Conservation (phyloP, 2,113 vertebrate genomes). For the Actenoides lindsayi region DNA sequence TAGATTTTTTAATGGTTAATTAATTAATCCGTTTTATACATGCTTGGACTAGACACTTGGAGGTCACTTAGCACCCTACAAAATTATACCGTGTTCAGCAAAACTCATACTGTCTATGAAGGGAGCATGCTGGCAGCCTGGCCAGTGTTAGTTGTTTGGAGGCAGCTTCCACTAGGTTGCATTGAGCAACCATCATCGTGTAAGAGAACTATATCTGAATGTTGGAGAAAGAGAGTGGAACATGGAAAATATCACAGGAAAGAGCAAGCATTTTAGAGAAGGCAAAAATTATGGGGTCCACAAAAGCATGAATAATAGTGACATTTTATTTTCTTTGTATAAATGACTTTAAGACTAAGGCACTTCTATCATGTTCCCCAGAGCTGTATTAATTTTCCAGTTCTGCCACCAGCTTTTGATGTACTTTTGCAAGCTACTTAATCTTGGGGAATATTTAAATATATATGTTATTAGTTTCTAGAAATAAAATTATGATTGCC, state of each 20-base stretch:
- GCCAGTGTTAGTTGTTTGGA: background rate
- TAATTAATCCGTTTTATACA: background rate
- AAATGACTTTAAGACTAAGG: background rate
- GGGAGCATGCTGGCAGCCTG: background rate
- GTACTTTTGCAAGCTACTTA: background rate
- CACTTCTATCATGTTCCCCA: background rate
- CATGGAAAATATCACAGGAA: background rate
- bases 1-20: background rate
- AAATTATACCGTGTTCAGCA: background rate
- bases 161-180: background rate
- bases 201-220: background rate
- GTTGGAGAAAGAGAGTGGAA: background rate
- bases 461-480: background rate
- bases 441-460: background rate
- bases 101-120: background rate
- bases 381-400: background rate
- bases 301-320: background rate
- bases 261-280: constrained; percentile 1
- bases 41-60: background rate
- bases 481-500: background rate
- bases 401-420: background rate
- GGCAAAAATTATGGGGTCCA: background rate
- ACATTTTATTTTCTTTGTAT: background rate
- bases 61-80: background rate
- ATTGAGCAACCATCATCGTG: background rate